Base-by-base conservation (phyloP, 2,797 vertebrate genomes). In the Lateolabrax maculatus region DNA sequence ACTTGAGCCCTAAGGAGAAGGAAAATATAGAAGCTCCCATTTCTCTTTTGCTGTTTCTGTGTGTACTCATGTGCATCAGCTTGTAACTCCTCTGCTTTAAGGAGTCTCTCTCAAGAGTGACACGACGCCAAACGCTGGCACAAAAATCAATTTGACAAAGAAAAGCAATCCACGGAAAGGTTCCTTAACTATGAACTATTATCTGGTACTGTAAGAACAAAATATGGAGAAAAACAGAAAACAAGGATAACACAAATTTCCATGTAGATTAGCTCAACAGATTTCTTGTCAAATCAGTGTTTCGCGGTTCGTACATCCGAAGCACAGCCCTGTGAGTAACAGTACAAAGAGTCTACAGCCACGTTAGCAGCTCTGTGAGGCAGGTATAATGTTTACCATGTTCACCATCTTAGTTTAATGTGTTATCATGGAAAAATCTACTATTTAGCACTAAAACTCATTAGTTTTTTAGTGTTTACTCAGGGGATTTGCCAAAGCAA, bases 51-150 rank as follows among this genome's bases (percentile, higher is more conserved):
- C n/a, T 31, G 21, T 52, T 51, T 68, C 41, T 9, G n/a, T 46
- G 63, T 79, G 65, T 41, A 25, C 39, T 13, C 69, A 41, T 83
- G 82, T 80, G 77, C 70, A 84, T 76, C 81, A 25, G 75, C 70
- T 49, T 49, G 61, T 66, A 58, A 71, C 67, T 74, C 29, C 36
- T 65, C 41, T 56, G 46, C 51, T 63, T 63, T 55, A 71, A 53
- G 2, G 13, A 72, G n/a, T 21, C 27, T 48, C 65, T 84, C 80
- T 84, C 71, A 71, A 66, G 77, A 65, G 49, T 43, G 56, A 75
- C 41, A 64, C 2, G 6, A 9, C 27, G 37, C 48, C 39, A 52
- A 79, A 77, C 52, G 60, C 58, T 36, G 29, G n/a, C 0, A 55
- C n/a, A 53, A 11, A 58, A 52, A 69, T 23, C 3, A 44, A 39